These are phyloP conservation scores for Trichonephila clavipes DNA, from an alignment of 1,140 invertebrate genomes.

Conservation along the genomic window DNA sequence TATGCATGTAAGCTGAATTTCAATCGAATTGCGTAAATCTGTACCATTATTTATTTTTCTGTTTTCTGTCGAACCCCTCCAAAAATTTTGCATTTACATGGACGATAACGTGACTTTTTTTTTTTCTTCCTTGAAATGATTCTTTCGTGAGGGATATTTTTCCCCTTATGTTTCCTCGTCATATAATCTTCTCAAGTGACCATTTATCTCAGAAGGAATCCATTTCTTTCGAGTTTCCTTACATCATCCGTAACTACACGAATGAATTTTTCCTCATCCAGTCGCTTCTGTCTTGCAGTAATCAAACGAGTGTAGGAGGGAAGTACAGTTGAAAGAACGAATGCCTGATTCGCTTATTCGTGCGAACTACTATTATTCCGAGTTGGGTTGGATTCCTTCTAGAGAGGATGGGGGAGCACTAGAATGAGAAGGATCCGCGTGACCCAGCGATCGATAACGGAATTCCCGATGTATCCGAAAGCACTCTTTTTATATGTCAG, in stretches of 20 bases:
- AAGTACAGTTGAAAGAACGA: conserved; percentile 12
- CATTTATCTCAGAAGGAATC: conserved; percentile 26
- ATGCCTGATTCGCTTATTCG: conserved; percentile 28
- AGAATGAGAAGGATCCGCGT: conserved; percentile 7
- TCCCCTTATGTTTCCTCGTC: not conserved
- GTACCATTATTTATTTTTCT: too few species aligned
- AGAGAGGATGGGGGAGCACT: not conserved
- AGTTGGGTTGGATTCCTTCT: conserved; percentile 15
- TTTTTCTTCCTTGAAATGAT: not conserved
- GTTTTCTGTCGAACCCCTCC: too few species aligned
- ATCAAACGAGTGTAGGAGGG: not conserved
- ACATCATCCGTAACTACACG: conserved; percentile 20
- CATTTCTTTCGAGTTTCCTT: not conserved
- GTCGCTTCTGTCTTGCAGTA: conserved; percentile 15
- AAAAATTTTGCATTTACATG: not conserved
- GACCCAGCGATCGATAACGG: conserved; percentile 19
- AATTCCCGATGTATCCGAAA: conserved; percentile 2
- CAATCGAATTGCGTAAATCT: too few species aligned
- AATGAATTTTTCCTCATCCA: conserved; percentile 25
- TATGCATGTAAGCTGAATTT: too few species aligned
- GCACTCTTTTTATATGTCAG: conserved; percentile 20
- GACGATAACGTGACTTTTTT: not conserved
- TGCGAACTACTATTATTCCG: conserved; percentile 16
- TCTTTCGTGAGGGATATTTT: not conserved
- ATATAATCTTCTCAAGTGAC: conserved; percentile 20